phyloP scores from a whole-genome alignment of 2,888 invertebrate genomes.

The Drosophila putrida region DNA sequence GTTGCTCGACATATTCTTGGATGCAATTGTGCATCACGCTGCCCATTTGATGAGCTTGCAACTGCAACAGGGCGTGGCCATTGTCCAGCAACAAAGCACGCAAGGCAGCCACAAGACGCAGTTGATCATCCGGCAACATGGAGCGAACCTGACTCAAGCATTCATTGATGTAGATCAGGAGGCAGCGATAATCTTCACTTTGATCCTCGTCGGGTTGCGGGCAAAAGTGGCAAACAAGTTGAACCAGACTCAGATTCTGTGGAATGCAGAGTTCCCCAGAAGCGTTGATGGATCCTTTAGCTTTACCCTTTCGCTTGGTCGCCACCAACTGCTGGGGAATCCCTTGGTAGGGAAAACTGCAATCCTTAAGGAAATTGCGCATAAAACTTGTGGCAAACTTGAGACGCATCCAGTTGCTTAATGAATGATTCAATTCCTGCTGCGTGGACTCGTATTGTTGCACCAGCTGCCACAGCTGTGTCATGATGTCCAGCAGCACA shows the following conservation, averaged over 20 bases:
- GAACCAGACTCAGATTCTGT: slow-evolving; percentile 87
- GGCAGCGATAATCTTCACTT: slow-evolving; percentile 34
- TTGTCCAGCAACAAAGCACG: slow-evolving; percentile 71
- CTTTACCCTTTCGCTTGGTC: slow-evolving; percentile 27
- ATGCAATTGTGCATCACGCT: slow-evolving; percentile 77
- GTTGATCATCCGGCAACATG: slow-evolving; percentile 58
- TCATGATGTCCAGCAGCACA: slow-evolving; percentile 88
- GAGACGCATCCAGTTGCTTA: slow-evolving; percentile 86
- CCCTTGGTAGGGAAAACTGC: slow-evolving; percentile 83
- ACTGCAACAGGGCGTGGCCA: slow-evolving; percentile 58
- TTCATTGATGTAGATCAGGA: slow-evolving; percentile 50
- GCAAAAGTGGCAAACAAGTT: slow-evolving; percentile 86
- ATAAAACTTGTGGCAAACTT: slow-evolving; percentile 87
- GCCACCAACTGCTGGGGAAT: slow-evolving; percentile 3
- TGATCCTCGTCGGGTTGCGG: slow-evolving; percentile 45
- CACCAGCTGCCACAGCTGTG: slow-evolving; percentile 87
- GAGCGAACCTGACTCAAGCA: slow-evolving; percentile 49
- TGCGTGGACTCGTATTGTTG: slow-evolving; percentile 76
- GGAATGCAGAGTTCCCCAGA: slow-evolving; percentile 86
- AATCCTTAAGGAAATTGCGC: slow-evolving; percentile 85
- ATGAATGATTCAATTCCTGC: slow-evolving; percentile 67
- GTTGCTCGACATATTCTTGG: slow-evolving; percentile 68
- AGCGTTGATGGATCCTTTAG: slow-evolving; percentile 40
- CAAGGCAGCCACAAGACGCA: slow-evolving; percentile 70
- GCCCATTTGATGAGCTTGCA: slow-evolving; percentile 67